Evolutionary conservation across 2,797 vertebrate species (phyloP).

Genomic region (Gouania willdenowi): DNA sequence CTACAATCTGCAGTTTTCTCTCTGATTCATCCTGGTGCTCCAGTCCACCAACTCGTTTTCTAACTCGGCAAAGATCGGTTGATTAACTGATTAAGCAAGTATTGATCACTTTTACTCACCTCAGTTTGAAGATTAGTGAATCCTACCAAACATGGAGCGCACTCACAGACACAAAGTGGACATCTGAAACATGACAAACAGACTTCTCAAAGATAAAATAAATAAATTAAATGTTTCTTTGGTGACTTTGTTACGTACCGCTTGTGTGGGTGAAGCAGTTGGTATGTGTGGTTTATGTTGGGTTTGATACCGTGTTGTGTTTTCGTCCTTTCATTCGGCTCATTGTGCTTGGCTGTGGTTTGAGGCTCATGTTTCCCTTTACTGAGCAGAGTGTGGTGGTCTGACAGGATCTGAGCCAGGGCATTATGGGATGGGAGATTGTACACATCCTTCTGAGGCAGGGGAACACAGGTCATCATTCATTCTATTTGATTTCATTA

Average conservation of each 20-base stretch:
- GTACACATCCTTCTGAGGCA: constrained; percentile 38
- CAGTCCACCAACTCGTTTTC: not conserved
- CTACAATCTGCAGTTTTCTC: constrained; percentile 4
- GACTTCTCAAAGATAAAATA: too few relatives aligned
- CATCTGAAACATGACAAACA: constrained; percentile 38
- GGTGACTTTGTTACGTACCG: constrained; percentile 16
- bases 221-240: not conserved
- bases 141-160: constrained; percentile 32
- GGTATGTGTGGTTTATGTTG: constrained; percentile 48
- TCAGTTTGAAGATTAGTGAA: constrained; percentile 53
- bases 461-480: constrained; percentile 6
- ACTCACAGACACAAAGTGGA: constrained; percentile 20
- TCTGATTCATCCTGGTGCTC: not conserved
- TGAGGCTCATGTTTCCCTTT: constrained; percentile 15
- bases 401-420: constrained; percentile 55
- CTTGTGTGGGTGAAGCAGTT: constrained; percentile 29
- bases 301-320: constrained; percentile 11
- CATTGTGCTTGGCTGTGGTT: constrained; percentile 13
- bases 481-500: too few relatives aligned
- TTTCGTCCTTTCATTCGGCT: constrained; percentile 12
- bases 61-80: constrained; percentile 22
- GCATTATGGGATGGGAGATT: constrained; percentile 60
- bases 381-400: constrained; percentile 13
- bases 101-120: constrained; percentile 48
- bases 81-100: constrained; percentile 24